phyloP scores from a whole-genome alignment of 2,797 vertebrate genomes.

The Holocentrus rufus region DNA sequence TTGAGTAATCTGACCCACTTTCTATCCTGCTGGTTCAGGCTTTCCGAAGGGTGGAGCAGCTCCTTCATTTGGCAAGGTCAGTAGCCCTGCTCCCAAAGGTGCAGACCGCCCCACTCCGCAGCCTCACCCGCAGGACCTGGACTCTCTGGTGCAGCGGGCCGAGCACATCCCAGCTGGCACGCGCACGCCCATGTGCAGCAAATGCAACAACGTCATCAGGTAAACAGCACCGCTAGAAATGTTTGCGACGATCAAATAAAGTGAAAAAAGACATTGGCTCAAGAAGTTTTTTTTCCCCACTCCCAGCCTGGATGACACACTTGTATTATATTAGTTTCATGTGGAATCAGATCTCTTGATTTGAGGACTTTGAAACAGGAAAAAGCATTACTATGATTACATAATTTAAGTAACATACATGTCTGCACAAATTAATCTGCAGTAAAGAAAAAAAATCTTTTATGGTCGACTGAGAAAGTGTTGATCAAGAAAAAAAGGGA shows the following conservation, averaged over 20 bases:
- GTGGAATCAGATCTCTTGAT: too few relatives aligned
- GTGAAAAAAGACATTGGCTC: background rate
- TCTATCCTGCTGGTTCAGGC: slow-evolving; percentile 58
- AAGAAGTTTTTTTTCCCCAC: too few relatives aligned
- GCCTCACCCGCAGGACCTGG: slow-evolving; percentile 85
- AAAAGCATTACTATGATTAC: background rate
- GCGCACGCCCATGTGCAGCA: slow-evolving; percentile 93
- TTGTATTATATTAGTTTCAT: too few relatives aligned
- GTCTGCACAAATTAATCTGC: background rate
- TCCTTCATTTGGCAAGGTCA: slow-evolving; percentile 84
- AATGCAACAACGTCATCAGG: slow-evolving; percentile 95
- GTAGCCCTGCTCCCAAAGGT: slow-evolving; percentile 72
- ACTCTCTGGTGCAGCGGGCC: slow-evolving; percentile 91
- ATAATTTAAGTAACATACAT: background rate
- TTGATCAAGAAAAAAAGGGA: background rate
- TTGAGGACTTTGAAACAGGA: background rate
- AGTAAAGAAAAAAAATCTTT: background rate
- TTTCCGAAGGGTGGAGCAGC: slow-evolving; percentile 70
- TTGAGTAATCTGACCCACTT: slow-evolving; percentile 6
- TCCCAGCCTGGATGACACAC: too few relatives aligned
- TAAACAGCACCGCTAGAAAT: slow-evolving; percentile 51
- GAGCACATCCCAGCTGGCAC: slow-evolving; percentile 95
- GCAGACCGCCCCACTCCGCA: slow-evolving; percentile 73
- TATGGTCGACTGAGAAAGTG: background rate
- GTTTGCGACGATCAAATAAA: background rate